Evolutionary conservation across 2,888 invertebrate species (phyloP), one percentile per base, ranked within the genome.

Genomic region (Caradrina clavipalpis): DNA sequence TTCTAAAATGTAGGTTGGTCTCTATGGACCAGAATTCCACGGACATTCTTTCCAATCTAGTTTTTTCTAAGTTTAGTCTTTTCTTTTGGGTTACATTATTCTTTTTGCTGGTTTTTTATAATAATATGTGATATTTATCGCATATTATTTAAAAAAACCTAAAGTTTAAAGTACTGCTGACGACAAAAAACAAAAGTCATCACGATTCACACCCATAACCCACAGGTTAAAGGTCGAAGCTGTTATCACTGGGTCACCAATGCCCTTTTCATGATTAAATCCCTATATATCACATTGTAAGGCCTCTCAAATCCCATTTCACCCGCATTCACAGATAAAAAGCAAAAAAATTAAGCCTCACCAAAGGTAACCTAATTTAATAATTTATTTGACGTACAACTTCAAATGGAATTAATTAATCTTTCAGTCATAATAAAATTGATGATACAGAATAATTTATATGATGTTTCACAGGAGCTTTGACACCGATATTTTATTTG

Each of bases 391-490:
- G 51, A 76, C 53, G 51, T 57, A 31, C 2, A 65, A 79, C 69
- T 60, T 70, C 19, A 66, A 73, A 77, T 31, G 17, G 68, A 77
- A 59, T 77, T 63, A 80, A 69, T 81, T 61, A 39, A 68, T 58
- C 53, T 70, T 53, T 59, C 47, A 60, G 39, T 57, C 54, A 54
- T 68, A 62, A 56, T 55, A 67, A 70, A 73, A 76, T 69, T 68
- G 22, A 53, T 59, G 58, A 45, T 13, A 59, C n/a, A 42, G 47
- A 65, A 69, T 63, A 54, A 72, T 73, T 80, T 55, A 77, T 70
- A 63, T 60, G 17, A 70, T 66, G 59, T 53, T 66, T 70, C 22
- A 42, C 26, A 10, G 39, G 26, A 56, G 56, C 42, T 65, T 57
- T 55, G 59, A 26, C 51, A 49, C n/a, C 31, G 22, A 62, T 55